Evolutionary conservation across 1,140 invertebrate genomes (phyloP), one percentile per base, ranked within the genome.

Genomic region (Micrasema minimum): DNA sequence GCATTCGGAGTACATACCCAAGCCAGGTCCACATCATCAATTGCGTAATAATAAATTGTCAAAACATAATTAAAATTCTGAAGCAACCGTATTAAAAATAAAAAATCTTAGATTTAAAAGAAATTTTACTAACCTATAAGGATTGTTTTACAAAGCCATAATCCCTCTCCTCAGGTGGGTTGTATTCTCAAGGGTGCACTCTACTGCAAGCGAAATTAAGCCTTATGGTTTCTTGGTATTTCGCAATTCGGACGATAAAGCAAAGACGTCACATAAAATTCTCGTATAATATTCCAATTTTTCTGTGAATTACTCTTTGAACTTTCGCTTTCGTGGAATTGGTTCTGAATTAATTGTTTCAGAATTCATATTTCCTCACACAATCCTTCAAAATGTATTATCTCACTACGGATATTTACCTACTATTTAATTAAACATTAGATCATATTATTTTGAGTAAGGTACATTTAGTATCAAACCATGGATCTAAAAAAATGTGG

Each of bases 201-300:
- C 22, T n/a, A 45, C 26, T 64, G 59, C 59, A 64, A 45, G 59
- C 41, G 43, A 46, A 64, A 64, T 64, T 46, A 64, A 22, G 41
- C 43, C 59, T 64, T 31, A 35, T 12, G 59, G 59, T 23, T 64
- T 64, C 59, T 23, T 10, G 26, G 59, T 46, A 64, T 35, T 64
- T 20, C 22, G 23, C 35, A 35, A 12, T 57, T 57, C 16, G 53
- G 26, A 14, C 18, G 12, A 57, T 57, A 57, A 57, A 57, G n/a
- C 23, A 57, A 37, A 35, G 12, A 7, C n/a, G 12, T 12, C 5
- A 11, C 11, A 51, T 51, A 51, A 51, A 48, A 18, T 18, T 18
- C 2, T 3, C 18, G 11, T 23, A 3, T 20, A 51, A 51, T 11
- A 4, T 51, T 51, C 22, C 14, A 23, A 51, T 14, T 51, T 14